Evolutionary conservation across 2,888 invertebrate species (phyloP).

Genomic region (Dermolepida albohirtum): DNA sequence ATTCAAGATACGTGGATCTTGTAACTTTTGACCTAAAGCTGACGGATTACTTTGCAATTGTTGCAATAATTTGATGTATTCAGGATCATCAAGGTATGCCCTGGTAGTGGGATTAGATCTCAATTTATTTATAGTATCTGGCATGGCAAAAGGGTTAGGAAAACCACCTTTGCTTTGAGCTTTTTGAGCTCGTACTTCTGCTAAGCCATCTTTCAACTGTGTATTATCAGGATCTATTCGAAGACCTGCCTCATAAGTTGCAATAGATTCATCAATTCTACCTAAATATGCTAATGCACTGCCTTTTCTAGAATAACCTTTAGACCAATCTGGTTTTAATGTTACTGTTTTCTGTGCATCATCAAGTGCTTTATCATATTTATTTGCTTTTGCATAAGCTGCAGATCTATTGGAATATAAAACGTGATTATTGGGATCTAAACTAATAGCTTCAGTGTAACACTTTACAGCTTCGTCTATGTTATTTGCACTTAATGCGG

Average conservation of each 20-base stretch:
- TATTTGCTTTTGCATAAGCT: slow-evolving; percentile 84
- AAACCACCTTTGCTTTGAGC: slow-evolving; percentile 47
- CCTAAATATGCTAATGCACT: slow-evolving; percentile 84
- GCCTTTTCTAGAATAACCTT: slow-evolving; percentile 91
- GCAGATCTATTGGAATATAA: slow-evolving; percentile 93
- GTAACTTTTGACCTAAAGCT: slow-evolving; percentile 67
- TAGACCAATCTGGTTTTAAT: slow-evolving; percentile 87
- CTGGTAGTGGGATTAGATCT: slow-evolving; percentile 76
- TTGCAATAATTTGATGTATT: slow-evolving; percentile 73
- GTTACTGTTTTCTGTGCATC: slow-evolving; percentile 88
- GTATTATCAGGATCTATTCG: slow-evolving; percentile 78
- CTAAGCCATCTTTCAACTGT: slow-evolving; percentile 76
- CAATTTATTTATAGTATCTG: slow-evolving; percentile 73
- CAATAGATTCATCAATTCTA: slow-evolving; percentile 79
- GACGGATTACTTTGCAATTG: slow-evolving; percentile 76
- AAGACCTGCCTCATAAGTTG: slow-evolving; percentile 80
- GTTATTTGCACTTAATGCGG: slow-evolving; percentile 81
- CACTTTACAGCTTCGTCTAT: slow-evolving; percentile 82
- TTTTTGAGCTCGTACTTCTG: slow-evolving; percentile 66
- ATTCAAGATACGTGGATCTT: slow-evolving; percentile 76
- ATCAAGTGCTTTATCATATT: slow-evolving; percentile 79
- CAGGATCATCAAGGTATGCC: slow-evolving; percentile 79
- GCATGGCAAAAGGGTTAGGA: slow-evolving; percentile 69
- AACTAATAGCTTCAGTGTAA: slow-evolving; percentile 84
- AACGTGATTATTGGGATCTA: slow-evolving; percentile 88